Base-by-base conservation (phyloP, 2,888 invertebrate species). In the Noctuana brunneofusca region DNA sequence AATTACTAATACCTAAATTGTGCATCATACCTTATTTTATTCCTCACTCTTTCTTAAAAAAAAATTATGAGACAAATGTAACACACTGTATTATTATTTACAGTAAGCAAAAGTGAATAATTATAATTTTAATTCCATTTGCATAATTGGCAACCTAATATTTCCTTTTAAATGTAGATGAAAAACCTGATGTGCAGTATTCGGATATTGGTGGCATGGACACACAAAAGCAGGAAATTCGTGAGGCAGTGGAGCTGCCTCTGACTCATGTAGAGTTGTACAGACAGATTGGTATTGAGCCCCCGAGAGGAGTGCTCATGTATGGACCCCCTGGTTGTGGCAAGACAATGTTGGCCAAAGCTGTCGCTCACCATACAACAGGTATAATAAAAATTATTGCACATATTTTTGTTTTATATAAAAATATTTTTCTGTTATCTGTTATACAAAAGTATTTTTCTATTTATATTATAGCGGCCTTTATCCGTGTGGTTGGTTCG, bases 251-350 rank as follows among this genome's bases (percentile, higher is more conserved):
- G 0, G 99, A 99, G 83, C 87, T 99, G 66, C 99, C 99, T 0
- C 92, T 99, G 16, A 99, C 99, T 16, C 99, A 99, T 84, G 99
- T 99, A 79, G 99, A 99, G 85, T 91, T 99, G 46, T 99, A 99
- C 88, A 96, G 99, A 83, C 99, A 99, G 92, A 97, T 97, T 78
- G 99, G 99, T 86, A 99, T 99, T 79, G 99, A 99, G 84, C 99
- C 99, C 0, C 99, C 99, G 0, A 93, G 98, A 18, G 99, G 99
- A 72, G 99, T 99, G 1, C 94, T 99, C 35, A 98, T 99, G 98
- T 99, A 97, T 79, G 99, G 99, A 0, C 99, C 99, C n/a, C 99
- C 99, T 0, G 97, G 99, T 1, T 99, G 99, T 86, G 99, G 99
- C 27, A 99, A 99, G 91, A 99, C 99, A 63, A 99, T 99, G 99